These are phyloP conservation scores for Copsychus sechellarum DNA, from an alignment of 2,113 vertebrate species.

Conservation along the genomic window DNA sequence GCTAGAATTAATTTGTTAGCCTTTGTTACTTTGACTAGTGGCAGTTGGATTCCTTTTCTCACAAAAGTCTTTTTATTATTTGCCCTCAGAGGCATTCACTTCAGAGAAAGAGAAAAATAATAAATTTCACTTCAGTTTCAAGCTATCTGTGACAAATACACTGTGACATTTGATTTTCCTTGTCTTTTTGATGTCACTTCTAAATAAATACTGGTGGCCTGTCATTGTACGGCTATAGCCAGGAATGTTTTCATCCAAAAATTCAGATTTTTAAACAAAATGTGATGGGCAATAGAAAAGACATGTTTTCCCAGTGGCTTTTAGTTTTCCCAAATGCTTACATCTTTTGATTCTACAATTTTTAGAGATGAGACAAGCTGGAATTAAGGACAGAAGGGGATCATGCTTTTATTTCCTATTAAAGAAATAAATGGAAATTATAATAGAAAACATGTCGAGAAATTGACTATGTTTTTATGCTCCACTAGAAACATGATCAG, in stretches of 20 bases:
- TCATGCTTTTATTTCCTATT: not conserved
- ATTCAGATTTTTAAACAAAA: constrained; percentile 22
- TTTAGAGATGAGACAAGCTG: not conserved
- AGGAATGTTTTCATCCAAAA: constrained; percentile 9
- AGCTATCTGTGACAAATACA: constrained; percentile 38
- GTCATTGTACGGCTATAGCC: not conserved
- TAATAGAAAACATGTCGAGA: not conserved
- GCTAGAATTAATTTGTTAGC: not conserved
- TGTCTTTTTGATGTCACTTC: constrained; percentile 41
- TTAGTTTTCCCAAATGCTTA: constrained; percentile 15
- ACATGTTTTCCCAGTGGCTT: constrained; percentile 32
- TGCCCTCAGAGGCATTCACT: constrained; percentile 14
- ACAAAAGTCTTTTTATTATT: constrained; percentile 12
- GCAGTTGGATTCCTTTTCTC: constrained; percentile 1
- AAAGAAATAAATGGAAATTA: not conserved
- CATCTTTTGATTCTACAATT: not conserved
- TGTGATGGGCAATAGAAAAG: constrained; percentile 6
- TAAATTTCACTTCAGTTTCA: constrained; percentile 27
- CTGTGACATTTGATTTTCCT: constrained; percentile 32
- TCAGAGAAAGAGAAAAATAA: constrained; percentile 19
- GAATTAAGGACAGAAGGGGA: not conserved
- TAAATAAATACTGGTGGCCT: constrained; percentile 29
- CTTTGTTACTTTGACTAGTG: constrained; percentile 24
- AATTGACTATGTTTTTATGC: not conserved
- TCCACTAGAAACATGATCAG: not conserved